phyloP scores from a whole-genome alignment of 1,140 invertebrate species.

The Mamestra configurata region DNA sequence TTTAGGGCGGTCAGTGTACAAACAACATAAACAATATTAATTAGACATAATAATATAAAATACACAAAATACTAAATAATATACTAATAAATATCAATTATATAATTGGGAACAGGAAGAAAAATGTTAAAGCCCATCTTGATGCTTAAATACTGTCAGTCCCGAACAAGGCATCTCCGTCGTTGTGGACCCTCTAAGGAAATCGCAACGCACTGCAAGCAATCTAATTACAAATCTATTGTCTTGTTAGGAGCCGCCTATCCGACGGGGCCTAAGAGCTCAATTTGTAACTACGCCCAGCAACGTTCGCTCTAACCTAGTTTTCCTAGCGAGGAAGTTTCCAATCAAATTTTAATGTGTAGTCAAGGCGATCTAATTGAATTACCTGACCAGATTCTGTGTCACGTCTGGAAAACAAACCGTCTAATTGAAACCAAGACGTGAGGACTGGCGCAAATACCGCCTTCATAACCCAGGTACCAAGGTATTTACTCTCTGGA shows the following conservation, averaged over 20 bases:
- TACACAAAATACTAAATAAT: no score
- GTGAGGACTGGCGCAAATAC: not conserved
- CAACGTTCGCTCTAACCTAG: slow-evolving; percentile 43
- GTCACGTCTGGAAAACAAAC: slow-evolving; percentile 47
- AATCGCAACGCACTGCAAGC: slow-evolving; percentile 39
- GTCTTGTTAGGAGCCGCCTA: slow-evolving; percentile 50
- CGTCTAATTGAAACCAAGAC: slow-evolving; percentile 25
- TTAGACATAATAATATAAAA: no score
- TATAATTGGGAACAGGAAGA: no score
- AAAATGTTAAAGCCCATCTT: not conserved
- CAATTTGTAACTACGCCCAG: slow-evolving; percentile 49
- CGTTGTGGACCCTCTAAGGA: slow-evolving; percentile 5
- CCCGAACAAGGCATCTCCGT: not conserved
- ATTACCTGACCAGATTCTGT: slow-evolving; percentile 54
- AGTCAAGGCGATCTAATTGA: slow-evolving; percentile 56
- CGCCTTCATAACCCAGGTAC: slow-evolving; percentile 6
- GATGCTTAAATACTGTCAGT: not conserved
- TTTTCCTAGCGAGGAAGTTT: slow-evolving; percentile 51
- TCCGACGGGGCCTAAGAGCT: slow-evolving; percentile 44
- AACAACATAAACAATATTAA: no score
- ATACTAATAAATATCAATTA: no score
- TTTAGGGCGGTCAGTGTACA: no score
- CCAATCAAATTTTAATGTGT: slow-evolving; percentile 58
- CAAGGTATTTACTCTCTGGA: no score
- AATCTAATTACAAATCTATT: slow-evolving; percentile 54